phyloP scores from a whole-genome alignment of 2,113 vertebrate species.

The Cinclus mexicanus region DNA sequence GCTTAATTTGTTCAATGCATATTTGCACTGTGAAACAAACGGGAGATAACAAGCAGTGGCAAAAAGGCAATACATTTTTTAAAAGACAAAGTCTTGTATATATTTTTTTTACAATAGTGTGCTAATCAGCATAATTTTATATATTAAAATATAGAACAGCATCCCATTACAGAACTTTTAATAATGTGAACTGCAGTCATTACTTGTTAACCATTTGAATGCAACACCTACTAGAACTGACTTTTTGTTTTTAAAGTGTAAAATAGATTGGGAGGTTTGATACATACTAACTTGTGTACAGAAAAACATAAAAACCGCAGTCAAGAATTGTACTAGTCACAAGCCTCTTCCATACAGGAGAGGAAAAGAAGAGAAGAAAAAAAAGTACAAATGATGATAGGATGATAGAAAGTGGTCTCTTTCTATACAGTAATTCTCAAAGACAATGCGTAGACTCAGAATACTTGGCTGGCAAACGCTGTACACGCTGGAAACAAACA shows the following conservation, averaged over 20 bases:
- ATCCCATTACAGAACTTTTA: conserved; percentile 71
- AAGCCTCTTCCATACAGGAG: conserved; percentile 53
- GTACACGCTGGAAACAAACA: neutral
- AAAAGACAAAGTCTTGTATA: conserved; percentile 61
- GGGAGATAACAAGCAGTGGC: conserved; percentile 72
- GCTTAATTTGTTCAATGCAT: conserved; percentile 71
- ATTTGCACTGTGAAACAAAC: conserved; percentile 76
- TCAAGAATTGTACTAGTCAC: conserved; percentile 69
- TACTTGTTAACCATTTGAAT: conserved; percentile 72
- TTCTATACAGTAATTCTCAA: conserved; percentile 8
- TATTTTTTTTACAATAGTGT: conserved; percentile 51
- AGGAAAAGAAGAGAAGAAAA: neutral
- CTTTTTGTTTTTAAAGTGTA: conserved; percentile 30
- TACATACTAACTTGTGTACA: conserved; percentile 61
- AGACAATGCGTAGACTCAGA: conserved; percentile 49
- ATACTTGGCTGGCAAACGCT: conserved; percentile 38
- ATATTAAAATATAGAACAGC: conserved; percentile 70
- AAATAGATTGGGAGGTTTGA: conserved; percentile 57
- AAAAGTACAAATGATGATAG: conserved; percentile 1
- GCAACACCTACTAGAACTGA: conserved; percentile 72
- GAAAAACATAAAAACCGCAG: conserved; percentile 49
- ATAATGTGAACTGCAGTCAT: conserved; percentile 65
- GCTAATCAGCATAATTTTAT: conserved; percentile 74
- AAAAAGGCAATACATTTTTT: conserved; percentile 67
- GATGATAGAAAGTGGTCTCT: conserved; percentile 11